Evolutionary conservation across 2,797 vertebrate genomes (phyloP).

Genomic region (Lepus oiostolus): DNA sequence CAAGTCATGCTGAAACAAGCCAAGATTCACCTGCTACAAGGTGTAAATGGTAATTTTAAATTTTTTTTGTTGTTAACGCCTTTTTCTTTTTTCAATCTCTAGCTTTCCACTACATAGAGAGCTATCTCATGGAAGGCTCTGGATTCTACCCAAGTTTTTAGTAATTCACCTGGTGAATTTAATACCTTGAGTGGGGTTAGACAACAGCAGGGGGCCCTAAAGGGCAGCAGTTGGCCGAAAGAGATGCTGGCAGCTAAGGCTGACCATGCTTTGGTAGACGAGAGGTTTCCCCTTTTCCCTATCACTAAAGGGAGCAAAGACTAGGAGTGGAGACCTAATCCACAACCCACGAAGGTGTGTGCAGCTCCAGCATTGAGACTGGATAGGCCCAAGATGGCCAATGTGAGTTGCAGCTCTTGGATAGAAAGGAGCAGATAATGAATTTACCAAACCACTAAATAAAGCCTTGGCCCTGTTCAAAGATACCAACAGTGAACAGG

Average conservation of each 20-base stretch:
- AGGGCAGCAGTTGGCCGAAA: neutral
- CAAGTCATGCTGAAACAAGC: slow-evolving; percentile 7
- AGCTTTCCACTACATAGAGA: neutral
- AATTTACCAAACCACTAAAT: neutral
- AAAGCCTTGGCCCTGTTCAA: neutral
- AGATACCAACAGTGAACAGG: neutral
- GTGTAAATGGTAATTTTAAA: neutral
- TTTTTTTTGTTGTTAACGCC: neutral
- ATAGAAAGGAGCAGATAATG: neutral
- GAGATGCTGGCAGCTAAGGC: neutral
- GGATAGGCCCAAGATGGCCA: neutral
- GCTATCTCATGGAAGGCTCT: slow-evolving; percentile 7
- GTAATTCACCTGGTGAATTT: neutral
- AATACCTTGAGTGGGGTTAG: neutral
- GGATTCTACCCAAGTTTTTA: neutral
- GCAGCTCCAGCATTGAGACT: neutral
- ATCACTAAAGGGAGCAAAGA: neutral
- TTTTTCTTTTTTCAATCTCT: slow-evolving; percentile 46
- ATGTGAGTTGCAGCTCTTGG: neutral
- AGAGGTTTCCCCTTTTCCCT: neutral
- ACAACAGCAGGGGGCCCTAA: neutral
- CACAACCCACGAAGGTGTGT: neutral
- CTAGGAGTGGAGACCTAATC: neutral
- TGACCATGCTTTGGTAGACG: neutral
- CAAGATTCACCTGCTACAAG: neutral